Evolutionary conservation across 2,113 vertebrate species (phyloP).

Genomic region (Emydura subglobosa): DNA sequence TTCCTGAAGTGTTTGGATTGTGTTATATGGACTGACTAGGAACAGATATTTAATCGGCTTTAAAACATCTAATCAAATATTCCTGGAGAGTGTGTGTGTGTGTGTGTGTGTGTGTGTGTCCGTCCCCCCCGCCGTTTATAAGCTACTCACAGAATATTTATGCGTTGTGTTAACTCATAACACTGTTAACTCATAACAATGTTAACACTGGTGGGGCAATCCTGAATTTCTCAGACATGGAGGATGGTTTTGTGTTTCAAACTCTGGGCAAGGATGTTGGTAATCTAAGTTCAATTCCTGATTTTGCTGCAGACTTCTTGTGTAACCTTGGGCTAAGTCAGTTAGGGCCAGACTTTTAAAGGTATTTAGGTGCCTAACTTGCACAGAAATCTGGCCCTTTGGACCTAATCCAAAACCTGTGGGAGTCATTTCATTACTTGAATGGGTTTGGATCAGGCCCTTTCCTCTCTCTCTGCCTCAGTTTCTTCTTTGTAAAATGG

Average conservation of each 20-base stretch:
- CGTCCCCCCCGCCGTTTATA: background rate
- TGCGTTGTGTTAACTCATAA: background rate
- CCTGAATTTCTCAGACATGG: too few relatives aligned
- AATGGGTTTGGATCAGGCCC: background rate
- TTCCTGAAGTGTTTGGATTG: background rate
- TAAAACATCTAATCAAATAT: background rate
- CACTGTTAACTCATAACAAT: background rate
- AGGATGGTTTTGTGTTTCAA: too few relatives aligned
- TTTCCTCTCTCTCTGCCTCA: background rate
- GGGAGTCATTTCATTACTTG: background rate
- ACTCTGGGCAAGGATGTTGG: too few relatives aligned
- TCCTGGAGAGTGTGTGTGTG: background rate
- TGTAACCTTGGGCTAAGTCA: background rate
- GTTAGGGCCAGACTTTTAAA: background rate
- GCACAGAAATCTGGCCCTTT: background rate
- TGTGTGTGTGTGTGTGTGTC: background rate
- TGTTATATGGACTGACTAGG: fast-evolving
- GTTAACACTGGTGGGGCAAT: background rate
- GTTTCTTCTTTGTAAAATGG: constrained; percentile 40
- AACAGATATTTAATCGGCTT: background rate
- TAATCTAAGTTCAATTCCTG: too few relatives aligned
- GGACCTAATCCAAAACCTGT: background rate
- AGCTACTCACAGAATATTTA: background rate
- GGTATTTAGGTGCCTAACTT: background rate
- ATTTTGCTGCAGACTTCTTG: too few relatives aligned